phyloP scores from a whole-genome alignment of 2,113 vertebrate genomes.

The Natator depressus region DNA sequence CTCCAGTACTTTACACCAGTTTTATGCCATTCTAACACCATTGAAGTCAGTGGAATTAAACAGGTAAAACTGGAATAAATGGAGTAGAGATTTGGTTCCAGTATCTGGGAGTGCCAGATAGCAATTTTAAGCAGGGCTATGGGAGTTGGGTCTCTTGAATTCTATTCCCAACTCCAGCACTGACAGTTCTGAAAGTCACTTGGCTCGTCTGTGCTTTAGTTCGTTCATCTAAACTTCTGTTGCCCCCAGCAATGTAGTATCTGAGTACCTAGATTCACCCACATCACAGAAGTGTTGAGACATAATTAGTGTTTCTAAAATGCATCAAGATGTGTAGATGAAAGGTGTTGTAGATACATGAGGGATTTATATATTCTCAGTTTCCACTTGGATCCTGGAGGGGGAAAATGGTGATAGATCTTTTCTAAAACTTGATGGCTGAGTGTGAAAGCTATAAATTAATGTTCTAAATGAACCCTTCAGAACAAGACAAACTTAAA shows the following conservation, averaged over 20 bases:
- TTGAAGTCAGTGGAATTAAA: not conserved
- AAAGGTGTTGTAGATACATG: not conserved
- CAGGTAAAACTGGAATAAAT: not conserved
- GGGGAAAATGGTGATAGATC: not conserved
- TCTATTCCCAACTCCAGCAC: not conserved
- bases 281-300: not conserved
- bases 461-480: not conserved
- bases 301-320: not conserved
- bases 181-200: not conserved
- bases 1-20: too few relatives aligned
- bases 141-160: not conserved
- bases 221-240: too few relatives aligned
- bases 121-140: not conserved
- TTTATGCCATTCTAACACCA: too few relatives aligned
- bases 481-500: not conserved
- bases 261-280: not conserved
- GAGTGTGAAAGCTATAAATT: not conserved
- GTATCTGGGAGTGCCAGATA: not conserved
- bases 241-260: too few relatives aligned
- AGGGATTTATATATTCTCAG: not conserved
- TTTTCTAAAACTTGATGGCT: not conserved
- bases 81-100: not conserved
- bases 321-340: not conserved
- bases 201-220: not conserved
- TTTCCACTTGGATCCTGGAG: not conserved